Evolutionary conservation across 92 coral and sea anemone species (phyloP).

Genomic region (Epizoanthus illoricatus): DNA sequence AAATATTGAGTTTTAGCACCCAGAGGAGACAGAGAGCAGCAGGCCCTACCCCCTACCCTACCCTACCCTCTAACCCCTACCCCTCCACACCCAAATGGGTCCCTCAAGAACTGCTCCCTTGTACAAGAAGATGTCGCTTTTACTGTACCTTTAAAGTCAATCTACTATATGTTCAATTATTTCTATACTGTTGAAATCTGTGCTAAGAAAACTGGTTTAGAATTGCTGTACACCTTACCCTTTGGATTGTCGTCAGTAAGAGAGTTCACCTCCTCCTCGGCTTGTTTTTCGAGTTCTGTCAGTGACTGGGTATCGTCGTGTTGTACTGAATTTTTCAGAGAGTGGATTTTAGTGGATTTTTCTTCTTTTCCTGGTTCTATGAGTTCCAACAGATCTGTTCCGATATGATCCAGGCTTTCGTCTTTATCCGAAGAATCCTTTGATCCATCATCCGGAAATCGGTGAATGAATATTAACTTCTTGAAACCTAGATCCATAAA

Average conservation of each 20-base stretch:
- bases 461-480: conserved; percentile 74
- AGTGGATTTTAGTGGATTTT: conserved; percentile 33
- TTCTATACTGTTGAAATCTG: too few relatives aligned
- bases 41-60: too few relatives aligned
- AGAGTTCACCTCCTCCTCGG: conserved; percentile 89
- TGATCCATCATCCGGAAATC: conserved; percentile 52
- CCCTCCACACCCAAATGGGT: too few relatives aligned
- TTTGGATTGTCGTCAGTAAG: conserved; percentile 51
- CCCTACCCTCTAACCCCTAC: too few relatives aligned
- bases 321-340: conserved; percentile 26
- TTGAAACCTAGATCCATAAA: conserved; percentile 52
- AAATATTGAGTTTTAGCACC: too few relatives aligned
- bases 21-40: too few relatives aligned
- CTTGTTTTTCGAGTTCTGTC: conserved; percentile 87
- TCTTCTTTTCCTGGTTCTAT: conserved; percentile 56
- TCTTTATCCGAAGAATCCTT: conserved; percentile 48
- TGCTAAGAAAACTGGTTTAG: too few relatives aligned
- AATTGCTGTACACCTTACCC: conserved; percentile 26
- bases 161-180: too few relatives aligned
- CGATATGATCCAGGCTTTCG: conserved; percentile 56
- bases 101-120: too few relatives aligned
- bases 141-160: too few relatives aligned
- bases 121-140: too few relatives aligned
- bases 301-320: conserved; percentile 63
- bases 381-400: conserved; percentile 72